A percentile compares a stretch with the other conserved stretches of the same genome.
phyloP scores from a whole-genome alignment of 2,888 invertebrate species.

The Synanthedon vespiformis region DNA sequence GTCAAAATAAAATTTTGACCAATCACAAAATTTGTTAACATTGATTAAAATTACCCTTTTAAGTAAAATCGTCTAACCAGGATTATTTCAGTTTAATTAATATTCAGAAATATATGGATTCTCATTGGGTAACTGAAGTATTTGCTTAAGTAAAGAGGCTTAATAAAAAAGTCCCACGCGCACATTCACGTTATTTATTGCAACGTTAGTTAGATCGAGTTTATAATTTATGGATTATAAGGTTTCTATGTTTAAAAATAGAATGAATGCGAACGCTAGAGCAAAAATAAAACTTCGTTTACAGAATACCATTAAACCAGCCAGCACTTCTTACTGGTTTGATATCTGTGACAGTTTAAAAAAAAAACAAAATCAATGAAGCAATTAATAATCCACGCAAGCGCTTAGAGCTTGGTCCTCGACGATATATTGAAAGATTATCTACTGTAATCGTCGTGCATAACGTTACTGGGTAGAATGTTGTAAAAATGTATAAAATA shows the following conservation, averaged over 20 bases:
- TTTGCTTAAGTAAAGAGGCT: too few species aligned
- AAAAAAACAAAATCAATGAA: conserved; percentile 31
- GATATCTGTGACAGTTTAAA: neutral
- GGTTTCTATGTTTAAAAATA: conserved; percentile 1
- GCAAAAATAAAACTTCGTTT: conserved; percentile 7
- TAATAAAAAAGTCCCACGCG: neutral
- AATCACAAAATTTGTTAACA: too few species aligned
- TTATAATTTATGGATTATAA: neutral
- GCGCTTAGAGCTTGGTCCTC: conserved; percentile 7
- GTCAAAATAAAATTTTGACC: too few species aligned
- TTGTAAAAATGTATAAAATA: conserved; percentile 8
- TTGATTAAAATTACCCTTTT: too few species aligned
- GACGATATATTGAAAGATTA: conserved; percentile 8
- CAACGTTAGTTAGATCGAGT: neutral
- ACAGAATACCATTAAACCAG: neutral
- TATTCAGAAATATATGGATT: too few species aligned
- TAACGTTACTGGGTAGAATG: neutral
- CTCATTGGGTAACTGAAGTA: too few species aligned
- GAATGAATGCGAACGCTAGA: conserved; percentile 4
- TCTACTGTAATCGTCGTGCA: neutral
- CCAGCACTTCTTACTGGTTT: neutral
- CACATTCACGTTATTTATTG: neutral
- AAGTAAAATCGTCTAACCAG: too few species aligned
- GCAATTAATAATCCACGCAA: conserved; percentile 38
- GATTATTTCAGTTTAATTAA: too few species aligned